Percentiles rank a stretch among this genome's conserved stretches.
Conservation (phyloP, 2,888 invertebrate species). For the Priocnemis perturbator region DNA sequence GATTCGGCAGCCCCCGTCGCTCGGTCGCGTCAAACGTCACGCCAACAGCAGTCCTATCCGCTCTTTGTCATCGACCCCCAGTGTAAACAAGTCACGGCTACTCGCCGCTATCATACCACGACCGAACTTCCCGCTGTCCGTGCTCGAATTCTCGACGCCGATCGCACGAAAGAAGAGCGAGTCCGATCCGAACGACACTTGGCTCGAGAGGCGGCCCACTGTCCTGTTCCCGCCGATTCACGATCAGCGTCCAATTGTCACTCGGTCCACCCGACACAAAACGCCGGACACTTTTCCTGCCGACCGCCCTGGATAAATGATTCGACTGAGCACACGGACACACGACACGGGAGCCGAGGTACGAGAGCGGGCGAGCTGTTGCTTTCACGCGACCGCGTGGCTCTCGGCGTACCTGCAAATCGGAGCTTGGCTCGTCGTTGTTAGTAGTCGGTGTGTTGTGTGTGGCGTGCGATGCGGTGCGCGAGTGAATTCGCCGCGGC, state of each 20-base stretch:
- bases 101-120: too few relatives aligned
- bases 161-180: conserved; percentile 23
- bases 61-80: conserved; percentile 13
- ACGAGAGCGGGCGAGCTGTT: conserved; percentile 33
- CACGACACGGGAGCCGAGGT: background rate
- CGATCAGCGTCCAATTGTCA: too few relatives aligned
- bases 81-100: conserved; percentile 17
- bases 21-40: conserved; percentile 4
- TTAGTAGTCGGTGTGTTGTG: conserved; percentile 67
- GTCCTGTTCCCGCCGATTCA: too few relatives aligned
- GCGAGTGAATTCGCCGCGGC: conserved; percentile 74
- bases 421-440: conserved; percentile 52
- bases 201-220: too few relatives aligned
- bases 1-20: background rate
- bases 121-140: too few relatives aligned
- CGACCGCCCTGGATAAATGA: too few relatives aligned
- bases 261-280: too few relatives aligned
- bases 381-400: conserved; percentile 62
- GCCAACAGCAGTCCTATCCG: conserved; percentile 15
- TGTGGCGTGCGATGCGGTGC: conserved; percentile 74
- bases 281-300: too few relatives aligned
- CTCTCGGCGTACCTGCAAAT: conserved; percentile 53
- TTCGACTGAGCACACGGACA: too few relatives aligned
- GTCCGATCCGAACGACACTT: background rate
- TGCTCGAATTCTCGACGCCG: too few relatives aligned